These are phyloP conservation scores for Neopipo cinnamomea DNA, from an alignment of 2,113 vertebrate species.

Conservation along the genomic window DNA sequence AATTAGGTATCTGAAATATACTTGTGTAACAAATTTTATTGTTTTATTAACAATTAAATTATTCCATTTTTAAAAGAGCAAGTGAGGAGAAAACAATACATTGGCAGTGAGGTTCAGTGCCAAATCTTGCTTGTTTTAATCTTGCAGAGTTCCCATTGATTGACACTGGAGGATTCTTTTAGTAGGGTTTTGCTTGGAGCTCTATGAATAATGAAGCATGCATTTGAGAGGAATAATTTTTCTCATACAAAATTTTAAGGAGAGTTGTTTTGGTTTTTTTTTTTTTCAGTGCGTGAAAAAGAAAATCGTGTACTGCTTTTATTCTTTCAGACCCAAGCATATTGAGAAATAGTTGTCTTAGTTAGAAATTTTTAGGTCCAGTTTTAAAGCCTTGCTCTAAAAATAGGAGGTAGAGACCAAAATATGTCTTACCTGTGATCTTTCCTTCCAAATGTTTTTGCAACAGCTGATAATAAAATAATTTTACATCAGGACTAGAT, in stretches of 20 bases:
- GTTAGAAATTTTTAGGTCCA: background rate
- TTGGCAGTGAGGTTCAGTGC: background rate
- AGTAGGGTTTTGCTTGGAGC: background rate
- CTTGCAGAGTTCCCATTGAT: background rate
- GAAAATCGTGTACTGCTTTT: background rate
- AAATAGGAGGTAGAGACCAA: background rate
- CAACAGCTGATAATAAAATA: background rate
- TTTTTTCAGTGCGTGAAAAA: background rate
- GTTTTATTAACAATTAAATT: background rate
- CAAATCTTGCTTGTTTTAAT: background rate
- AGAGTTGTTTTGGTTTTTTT: background rate
- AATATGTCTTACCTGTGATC: background rate
- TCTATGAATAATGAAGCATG: background rate
- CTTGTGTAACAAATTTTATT: background rate
- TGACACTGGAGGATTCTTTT: background rate
- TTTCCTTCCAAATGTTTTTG: background rate
- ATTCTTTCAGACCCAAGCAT: background rate
- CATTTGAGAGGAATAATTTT: background rate
- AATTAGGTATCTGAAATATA: background rate
- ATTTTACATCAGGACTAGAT: background rate
- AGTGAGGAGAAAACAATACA: background rate
- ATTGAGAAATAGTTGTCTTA: background rate
- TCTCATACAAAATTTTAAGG: background rate
- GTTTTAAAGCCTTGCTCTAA: background rate
- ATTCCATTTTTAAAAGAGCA: background rate